Evolutionary conservation across 2,797 vertebrate genomes (phyloP), one percentile per base, ranked within the genome.

Genomic region (Clamator glandarius): DNA sequence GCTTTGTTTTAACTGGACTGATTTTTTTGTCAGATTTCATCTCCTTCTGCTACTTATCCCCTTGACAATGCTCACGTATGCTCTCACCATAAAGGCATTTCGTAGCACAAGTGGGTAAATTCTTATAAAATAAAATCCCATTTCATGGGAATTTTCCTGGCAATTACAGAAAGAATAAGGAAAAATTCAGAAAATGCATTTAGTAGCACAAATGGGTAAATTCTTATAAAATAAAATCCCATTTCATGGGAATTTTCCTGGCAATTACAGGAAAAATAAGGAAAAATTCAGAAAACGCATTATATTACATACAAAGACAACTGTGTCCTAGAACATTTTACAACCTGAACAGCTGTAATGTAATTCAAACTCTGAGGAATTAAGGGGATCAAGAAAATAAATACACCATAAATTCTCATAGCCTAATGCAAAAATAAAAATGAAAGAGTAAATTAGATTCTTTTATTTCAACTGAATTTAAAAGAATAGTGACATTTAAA

Each of bases 161-260:
- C 70, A 89, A 93, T 89, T 87, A 78, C 59, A 86, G 33, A 17
- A 78, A 82, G 48, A 85, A 66, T 19, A 62, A 81, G 23, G 15
- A 91, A 33, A 76, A 86, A 88, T 64, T 91, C 18, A 75, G 64
- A 85, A 92, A 91, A 91, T n/a, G 48, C 19, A 78, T 84, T 81
- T 51, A 91, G 31, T 35, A 90, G 62, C 41, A 73, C 14, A 89
- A 91, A 39, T 62, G 76, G 17, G 70, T 85, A 84, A 88, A 93
- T 57, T 80, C 52, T 74, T 84, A 63, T 24, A 64, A 86, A 93
- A 92, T 75, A 82, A 93, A 96, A 96, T 86, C 84, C 67, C 26
- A 89, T 95, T 92, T 96, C 66, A 92, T 66, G 69, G 87, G 88
- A 79, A 89, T 92, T 91, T 86, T 82, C 55, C 44, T 74, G 31